These are phyloP conservation scores for Mobula birostris DNA, from an alignment of 2,113 vertebrate genomes.

Conservation along the genomic window DNA sequence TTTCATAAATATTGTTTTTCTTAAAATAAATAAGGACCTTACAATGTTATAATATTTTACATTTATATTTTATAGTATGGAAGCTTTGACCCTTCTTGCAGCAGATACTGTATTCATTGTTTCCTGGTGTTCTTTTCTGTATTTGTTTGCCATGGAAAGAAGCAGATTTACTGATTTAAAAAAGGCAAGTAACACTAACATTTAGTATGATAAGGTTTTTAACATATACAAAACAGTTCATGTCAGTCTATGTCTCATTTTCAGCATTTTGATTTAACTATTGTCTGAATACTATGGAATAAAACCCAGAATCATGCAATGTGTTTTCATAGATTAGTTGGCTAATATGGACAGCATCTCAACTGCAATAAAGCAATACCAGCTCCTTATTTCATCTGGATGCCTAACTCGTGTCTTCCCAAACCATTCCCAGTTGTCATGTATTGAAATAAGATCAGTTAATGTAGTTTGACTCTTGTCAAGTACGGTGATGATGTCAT, in stretches of 20 bases:
- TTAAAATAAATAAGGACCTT: neutral
- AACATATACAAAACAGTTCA: neutral
- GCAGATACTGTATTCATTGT: neutral
- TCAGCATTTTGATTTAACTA: neutral
- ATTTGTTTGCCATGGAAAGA: neutral
- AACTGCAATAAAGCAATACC: no score
- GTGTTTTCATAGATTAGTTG: neutral
- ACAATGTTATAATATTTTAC: neutral
- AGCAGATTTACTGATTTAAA: no score
- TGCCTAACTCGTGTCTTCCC: no score
- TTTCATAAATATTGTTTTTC: neutral
- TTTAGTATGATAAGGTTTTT: neutral
- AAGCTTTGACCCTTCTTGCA: neutral
- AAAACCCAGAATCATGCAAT: neutral
- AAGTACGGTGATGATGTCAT: no score
- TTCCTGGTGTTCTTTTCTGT: neutral
- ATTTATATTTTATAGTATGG: constrained; percentile 9
- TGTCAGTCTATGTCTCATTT: neutral
- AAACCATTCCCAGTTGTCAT: no score
- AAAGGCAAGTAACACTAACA: neutral
- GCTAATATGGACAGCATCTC: no score
- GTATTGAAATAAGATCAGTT: no score
- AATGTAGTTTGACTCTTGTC: no score
- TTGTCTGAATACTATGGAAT: neutral
- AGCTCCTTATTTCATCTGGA: no score